Evolutionary conservation across 2,797 vertebrate species (phyloP), one percentile per base, ranked within the genome.

Genomic region (Fistularia tabacaria): DNA sequence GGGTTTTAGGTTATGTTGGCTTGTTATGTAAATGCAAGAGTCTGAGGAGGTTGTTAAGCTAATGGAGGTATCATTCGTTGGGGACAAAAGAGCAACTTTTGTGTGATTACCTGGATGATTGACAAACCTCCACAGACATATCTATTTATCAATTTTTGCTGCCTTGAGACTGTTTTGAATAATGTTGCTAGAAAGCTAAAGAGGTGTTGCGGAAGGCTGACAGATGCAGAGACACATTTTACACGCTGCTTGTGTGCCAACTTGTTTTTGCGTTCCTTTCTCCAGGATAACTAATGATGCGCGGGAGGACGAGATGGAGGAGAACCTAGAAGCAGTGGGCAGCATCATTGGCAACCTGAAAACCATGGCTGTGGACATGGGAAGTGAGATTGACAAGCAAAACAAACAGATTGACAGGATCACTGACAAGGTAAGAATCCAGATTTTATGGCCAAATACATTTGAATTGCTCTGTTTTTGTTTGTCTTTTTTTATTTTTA

Each of bases 231-330:
- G 5, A 25, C 25, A 25, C 25, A 25, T 25, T 25, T 25, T 25
- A 25, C 5, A 25, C 25, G 25, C 25, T 25, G 25, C 25, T 25
- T 25, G 25, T 25, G 25, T 25, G 25, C 25, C 25, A 25, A 25
- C 25, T 25, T 25, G 25, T 2, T 25, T 25, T 25, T 25, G 25
- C 25, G 25, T 25, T 25, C 25, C 25, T 25, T 25, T 25, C 25
- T 25, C 25, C 78, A 99, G 97, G 76, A 65, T 99, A 87, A 98
- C 95, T 15, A 92, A 98, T 58, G 97, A 99, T 64, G 94, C 93
- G 2, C 92, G 95, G 37, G 97, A 99, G 85, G 95, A 97, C 58
- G 97, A 99, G 85, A 99, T 99, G 96, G 96, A 99, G 74, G 95
- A 99, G 9, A 99, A 99, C 74, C 88, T 99, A 66, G 80, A 84